Evolutionary conservation across 1,140 invertebrate genomes (phyloP), one percentile per base, ranked within the genome.

Genomic region (Polypedilum vanderplanki): DNA sequence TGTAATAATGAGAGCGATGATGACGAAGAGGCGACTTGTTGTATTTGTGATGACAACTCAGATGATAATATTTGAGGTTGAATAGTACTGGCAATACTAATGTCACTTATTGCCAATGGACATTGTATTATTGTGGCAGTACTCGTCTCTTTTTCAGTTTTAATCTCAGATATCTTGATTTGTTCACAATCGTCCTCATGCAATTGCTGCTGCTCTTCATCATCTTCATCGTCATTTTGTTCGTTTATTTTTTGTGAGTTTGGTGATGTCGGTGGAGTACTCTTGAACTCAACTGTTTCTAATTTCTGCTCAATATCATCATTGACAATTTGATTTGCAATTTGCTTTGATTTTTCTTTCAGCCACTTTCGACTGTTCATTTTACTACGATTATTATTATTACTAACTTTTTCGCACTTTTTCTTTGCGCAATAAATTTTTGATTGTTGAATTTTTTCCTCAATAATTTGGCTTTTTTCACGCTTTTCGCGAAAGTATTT

Each of bases 331-430:
- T 22, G 65, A 22, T 18, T 70, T 18, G 7, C 65, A 70, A 70
- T 70, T 18, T 70, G 15, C 65, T 70, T 70, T 70, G 17, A 22
- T 70, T 70, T 70, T 18, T 18, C 17, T 8, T 70, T 70, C 65
- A 70, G 17, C 65, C 65, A 70, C 65, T 70, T 70, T 18, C 65
- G 65, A 22, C 65, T 70, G 65, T 70, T 70, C 65, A 70, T 70
- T 70, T 70, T 70, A 20, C 18, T 70, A 70, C 65, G 17, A 20
- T 70, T 70, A 18, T 70, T 70, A 20, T 70, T 67, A 67, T 20
- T 67, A 65, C 3, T 67, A 18, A 70, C 17, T 22, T 70, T 70
- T 18, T 70, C 65, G 20, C 65, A 70, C 17, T 70, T 70, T 22
- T 70, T 70, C 20, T 70, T 70, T 20, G 65, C 18, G 65, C 65